These are phyloP conservation scores for Corythucha ciliata DNA, from an alignment of 2,888 invertebrate genomes.

Conservation along the genomic window DNA sequence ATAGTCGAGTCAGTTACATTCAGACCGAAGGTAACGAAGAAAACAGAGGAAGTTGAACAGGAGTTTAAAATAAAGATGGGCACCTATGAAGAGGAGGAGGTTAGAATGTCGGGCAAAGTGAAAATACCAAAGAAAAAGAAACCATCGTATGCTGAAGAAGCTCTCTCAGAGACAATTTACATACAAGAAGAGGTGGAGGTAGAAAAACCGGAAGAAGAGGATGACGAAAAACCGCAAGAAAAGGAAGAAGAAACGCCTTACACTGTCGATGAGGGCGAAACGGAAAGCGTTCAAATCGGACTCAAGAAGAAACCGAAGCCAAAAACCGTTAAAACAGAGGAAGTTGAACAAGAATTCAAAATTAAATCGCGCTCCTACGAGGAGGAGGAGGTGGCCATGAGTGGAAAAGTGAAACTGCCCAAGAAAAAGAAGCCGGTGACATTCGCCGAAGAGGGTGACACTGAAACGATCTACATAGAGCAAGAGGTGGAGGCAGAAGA, in stretches of 20 bases:
- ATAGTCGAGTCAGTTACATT: slow-evolving; percentile 64
- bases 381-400: slow-evolving; percentile 79
- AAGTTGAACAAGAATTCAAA: slow-evolving; percentile 82
- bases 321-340: slow-evolving; percentile 60
- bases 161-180: slow-evolving; percentile 57
- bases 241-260: too few relatives aligned
- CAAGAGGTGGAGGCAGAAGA: slow-evolving; percentile 54
- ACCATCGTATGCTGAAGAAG: slow-evolving; percentile 67
- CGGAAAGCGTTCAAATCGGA: slow-evolving; percentile 46
- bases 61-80: slow-evolving; percentile 79
- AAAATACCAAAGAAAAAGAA: slow-evolving; percentile 61
- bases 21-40: slow-evolving; percentile 35
- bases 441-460: slow-evolving; percentile 63
- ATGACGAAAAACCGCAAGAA: slow-evolving; percentile 36
- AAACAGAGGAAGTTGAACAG: slow-evolving; percentile 76
- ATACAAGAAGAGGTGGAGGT: slow-evolving; percentile 54
- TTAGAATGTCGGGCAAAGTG: slow-evolving; percentile 75
- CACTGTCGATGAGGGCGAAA: slow-evolving; percentile 53
- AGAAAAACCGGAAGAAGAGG: slow-evolving; percentile 42
- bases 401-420: slow-evolving; percentile 69
- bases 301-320: slow-evolving; percentile 45
- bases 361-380: slow-evolving; percentile 76
- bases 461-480: slow-evolving; percentile 55
- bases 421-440: slow-evolving; percentile 59
- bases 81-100: slow-evolving; percentile 79